Evolutionary conservation across 2,113 vertebrate species (phyloP).

Genomic region (Nettapus auritus): DNA sequence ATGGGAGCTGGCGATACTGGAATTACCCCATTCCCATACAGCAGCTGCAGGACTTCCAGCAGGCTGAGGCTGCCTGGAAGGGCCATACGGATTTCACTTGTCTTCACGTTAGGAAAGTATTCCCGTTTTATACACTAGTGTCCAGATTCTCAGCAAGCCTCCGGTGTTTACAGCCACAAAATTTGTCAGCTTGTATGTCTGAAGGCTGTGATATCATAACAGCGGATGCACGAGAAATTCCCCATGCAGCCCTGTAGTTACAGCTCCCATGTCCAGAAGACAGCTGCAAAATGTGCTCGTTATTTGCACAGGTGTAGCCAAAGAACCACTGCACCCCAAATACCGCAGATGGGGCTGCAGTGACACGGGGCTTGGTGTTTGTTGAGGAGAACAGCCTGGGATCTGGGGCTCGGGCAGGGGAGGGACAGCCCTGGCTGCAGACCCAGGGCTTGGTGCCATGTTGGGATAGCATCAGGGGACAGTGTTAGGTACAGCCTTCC

Average conservation of each 20-base stretch:
- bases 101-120: slow-evolving; percentile 31
- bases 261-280: slow-evolving; percentile 11
- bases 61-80: neutral
- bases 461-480: neutral
- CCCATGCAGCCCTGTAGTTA: slow-evolving; percentile 4
- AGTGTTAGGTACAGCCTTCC: neutral
- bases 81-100: slow-evolving; percentile 13
- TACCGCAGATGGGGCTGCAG: neutral
- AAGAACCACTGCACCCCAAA: neutral
- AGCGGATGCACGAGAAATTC: slow-evolving; percentile 28
- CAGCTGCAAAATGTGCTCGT: neutral
- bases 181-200: slow-evolving; percentile 60
- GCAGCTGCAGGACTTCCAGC: slow-evolving; percentile 45
- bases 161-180: slow-evolving; percentile 54
- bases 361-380: neutral
- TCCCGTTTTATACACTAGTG: neutral
- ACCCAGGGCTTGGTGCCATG: rapidly evolving
- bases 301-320: neutral
- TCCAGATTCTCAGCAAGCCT: slow-evolving; percentile 57
- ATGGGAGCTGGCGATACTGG: slow-evolving; percentile 4
- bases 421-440: neutral
- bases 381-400: neutral
- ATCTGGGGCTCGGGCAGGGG: neutral
- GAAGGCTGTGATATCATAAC: neutral
- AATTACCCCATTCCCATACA: neutral